Evolutionary conservation across 2,888 invertebrate species (phyloP), one percentile per base, ranked within the genome.

Genomic region (Allolobophora icterica): DNA sequence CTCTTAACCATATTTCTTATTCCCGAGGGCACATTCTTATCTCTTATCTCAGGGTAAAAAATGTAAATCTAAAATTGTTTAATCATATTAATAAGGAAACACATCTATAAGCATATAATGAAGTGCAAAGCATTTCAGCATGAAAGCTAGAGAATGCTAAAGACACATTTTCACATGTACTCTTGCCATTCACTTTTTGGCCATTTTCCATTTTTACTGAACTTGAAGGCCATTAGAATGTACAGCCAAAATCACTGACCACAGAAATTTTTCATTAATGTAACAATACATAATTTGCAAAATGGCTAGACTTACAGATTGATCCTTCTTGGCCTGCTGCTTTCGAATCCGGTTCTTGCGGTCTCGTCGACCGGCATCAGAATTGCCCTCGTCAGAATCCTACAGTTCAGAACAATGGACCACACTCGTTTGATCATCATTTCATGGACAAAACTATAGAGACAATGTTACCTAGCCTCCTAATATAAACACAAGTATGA

Each of bases 291-390:
- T 71, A 30, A 71, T 71, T n/a, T n/a, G 30, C n/a, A n/a, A n/a
- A 71, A 71, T n/a, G 13, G 3, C n/a, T n/a, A 71, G 71, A 90
- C 90, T 91, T 24, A 91, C 91, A 34, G 91, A 91, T 19, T 91
- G 38, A 35, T 90, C 90, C 87, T 90, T 91, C 35, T 84, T 90
- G 21, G 83, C 42, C 40, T 83, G 83, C 84, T 83, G 83, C 84
- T 71, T 58, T 35, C 84, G 83, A 33, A 35, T 90, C n/a, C 42
- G 71, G 38, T 35, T 38, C 24, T 90, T 90, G 33, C 84, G 40
- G 15, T 90, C 90, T 42, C 83, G 35, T 33, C 42, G 35, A 35
- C 38, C n/a, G 33, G 40, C 84, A 15, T 90, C 90, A 21, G 87
- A 87, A 87, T 34, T 38, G 17, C 84, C 84, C 24, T 58, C 90